Evolutionary conservation across 30 jellyfish, hydroid and myxozoan species (phyloP), one percentile per base, ranked within the genome.

Genomic region (Pseudorhiza aurosa): DNA sequence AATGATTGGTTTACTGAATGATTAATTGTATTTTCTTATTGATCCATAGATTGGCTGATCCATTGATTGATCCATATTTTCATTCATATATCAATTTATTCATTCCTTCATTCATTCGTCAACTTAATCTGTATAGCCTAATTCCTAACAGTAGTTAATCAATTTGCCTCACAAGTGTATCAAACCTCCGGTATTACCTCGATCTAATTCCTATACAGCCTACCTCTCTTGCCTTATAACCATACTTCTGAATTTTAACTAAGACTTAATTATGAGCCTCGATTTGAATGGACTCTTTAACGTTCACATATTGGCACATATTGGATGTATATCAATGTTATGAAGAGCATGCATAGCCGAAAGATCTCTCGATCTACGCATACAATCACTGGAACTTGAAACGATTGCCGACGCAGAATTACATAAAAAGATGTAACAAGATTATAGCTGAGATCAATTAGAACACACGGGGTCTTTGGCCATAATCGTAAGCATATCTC

Each of bases 331-430:
- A n/a, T 53, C 67, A 21, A 53, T 53, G 67, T 10, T 22, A 53
- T 53, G 19, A 53, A 21, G 67, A 53, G 24, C 24, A 19, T 9
- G 67, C 35, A 53, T 53, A 18, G 36, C n/a, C 26, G 56, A 25
- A 39, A 49, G 44, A 67, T 35, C 65, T 45, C 51, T 51, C n/a
- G 57, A 68, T 68, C 65, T 51, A 32, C 18, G 29, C 18, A 14
- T 15, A 39, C 33, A 68, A 15, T 35, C 57, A 39, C 21, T 22
- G 21, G 22, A 68, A 72, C 72, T 25, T 57, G 67, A 55, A 80
- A 80, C 68, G 84, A 31, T 24, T 49, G 91, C 91, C 91, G 91
- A 80, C 82, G 8, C 39, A 50, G 83, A 60, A 18, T 43, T 17
- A 42, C 84, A 80, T 50, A 64, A 57, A 62, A 29, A 40, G 69